Evolutionary conservation across 2,888 invertebrate genomes (phyloP), one percentile per base, ranked within the genome.

Genomic region (Tetropium fuscum): DNA sequence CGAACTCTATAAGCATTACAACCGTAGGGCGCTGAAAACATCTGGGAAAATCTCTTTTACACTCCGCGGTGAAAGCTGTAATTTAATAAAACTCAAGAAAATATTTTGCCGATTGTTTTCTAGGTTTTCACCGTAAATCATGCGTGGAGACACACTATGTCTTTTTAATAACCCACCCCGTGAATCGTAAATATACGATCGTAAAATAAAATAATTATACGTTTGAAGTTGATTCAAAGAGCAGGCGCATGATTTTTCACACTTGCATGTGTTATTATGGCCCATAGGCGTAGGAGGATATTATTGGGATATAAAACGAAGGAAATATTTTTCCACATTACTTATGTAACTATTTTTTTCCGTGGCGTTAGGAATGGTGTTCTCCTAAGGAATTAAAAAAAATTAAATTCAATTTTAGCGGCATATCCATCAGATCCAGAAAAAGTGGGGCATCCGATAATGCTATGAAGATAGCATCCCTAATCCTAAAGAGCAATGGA

Each of bases 31-130:
- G 10, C 25, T 15, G 19, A 16, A n/a, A 40, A 55, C 47, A 45
- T 55, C 55, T 44, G 57, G 27, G 43, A 30, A 32, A 51, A 57
- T 40, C 51, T 38, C 5, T 13, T n/a, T n/a, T 25, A 20, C 18
- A 7, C 11, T 18, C 40, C 40, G 19, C 18, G 25, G 18, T 18
- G 27, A 27, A 51, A 40, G 22, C 40, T 66, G 60, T 64, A 66
- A 64, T 68, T 68, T 66, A 68, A 68, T 68, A 68, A 65, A 68
- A 64, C 63, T 48, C 58, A 48, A 51, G 61, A 65, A 68, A 68
- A 66, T 71, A 68, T 71, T 69, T 71, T 68, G 64, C 68, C 68
- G 63, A 71, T 69, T 69, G 69, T 66, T 71, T 63, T 62, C 57
- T 53, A 60, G 54, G 43, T 63, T 44, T 32, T 36, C 38, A 45